Percentiles rank a stretch among this genome's conserved stretches.
These are phyloP conservation scores for Echinometra lucunter DNA, from an alignment of 53 echinoderm and acorn worm genomes.

Conservation along the genomic window DNA sequence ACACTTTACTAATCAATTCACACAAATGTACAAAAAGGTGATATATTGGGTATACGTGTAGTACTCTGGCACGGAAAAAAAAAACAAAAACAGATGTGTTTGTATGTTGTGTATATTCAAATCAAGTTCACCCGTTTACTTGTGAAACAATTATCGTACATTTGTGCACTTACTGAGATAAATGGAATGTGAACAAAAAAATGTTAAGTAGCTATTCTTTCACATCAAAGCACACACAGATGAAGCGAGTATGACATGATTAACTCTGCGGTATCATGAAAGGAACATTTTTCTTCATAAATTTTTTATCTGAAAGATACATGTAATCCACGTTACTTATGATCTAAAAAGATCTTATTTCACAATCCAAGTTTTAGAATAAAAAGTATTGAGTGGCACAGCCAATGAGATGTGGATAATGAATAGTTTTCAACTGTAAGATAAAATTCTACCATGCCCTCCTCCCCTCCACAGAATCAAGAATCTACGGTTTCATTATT, in stretches of 20 bases:
- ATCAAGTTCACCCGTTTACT: too few relatives aligned
- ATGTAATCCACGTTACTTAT: neutral
- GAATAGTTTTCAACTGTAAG: too few relatives aligned
- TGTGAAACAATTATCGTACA: too few relatives aligned
- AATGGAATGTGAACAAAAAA: too few relatives aligned
- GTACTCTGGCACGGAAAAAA: neutral
- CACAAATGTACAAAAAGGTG: neutral
- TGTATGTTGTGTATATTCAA: too few relatives aligned
- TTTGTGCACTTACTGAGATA: too few relatives aligned
- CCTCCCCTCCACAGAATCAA: too few relatives aligned
- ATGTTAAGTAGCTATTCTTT: neutral
- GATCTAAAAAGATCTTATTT: neutral
- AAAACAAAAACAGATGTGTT: neutral
- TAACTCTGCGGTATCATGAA: neutral
- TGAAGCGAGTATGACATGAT: neutral
- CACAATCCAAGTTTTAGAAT: neutral
- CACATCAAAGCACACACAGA: neutral
- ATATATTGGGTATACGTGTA: neutral
- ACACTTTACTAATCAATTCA: neutral
- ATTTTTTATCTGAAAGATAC: neutral
- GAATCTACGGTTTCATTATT: too few relatives aligned
- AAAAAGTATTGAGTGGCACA: neutral
- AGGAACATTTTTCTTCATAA: neutral
- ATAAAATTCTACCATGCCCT: too few relatives aligned
- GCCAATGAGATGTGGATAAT: neutral